A percentile compares a stretch with the other conserved stretches of the same genome.
Evolutionary conservation across 1,140 invertebrate species (phyloP).

Genomic region (Aphaenogaster rudis): DNA sequence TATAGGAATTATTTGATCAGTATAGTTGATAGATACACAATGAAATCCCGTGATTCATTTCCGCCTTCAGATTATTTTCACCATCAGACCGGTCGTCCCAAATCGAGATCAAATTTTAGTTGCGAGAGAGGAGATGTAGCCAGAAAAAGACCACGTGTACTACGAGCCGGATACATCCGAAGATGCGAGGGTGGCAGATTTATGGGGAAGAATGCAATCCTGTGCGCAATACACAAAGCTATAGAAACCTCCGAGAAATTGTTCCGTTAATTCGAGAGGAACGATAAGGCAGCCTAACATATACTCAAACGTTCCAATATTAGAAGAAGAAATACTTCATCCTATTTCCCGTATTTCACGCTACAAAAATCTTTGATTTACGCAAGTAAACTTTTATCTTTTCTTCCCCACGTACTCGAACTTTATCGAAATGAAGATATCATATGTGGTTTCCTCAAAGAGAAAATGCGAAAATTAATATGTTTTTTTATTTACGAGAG

Average conservation of each 20-base stretch:
- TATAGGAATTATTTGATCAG: constrained; percentile 30
- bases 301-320: neutral
- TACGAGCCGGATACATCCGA: constrained; percentile 68
- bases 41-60: constrained; percentile 64
- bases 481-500: neutral
- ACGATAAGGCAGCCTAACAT: constrained; percentile 73
- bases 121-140: neutral
- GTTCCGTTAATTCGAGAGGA: constrained; percentile 81
- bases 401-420: neutral
- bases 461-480: neutral
- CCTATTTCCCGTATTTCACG: neutral
- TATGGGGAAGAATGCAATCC: constrained; percentile 72
- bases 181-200: constrained; percentile 76
- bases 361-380: constrained; percentile 8
- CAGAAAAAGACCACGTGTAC: neutral
- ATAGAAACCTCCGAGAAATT: constrained; percentile 74
- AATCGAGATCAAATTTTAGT: constrained; percentile 66
- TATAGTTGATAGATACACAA: constrained; percentile 32
- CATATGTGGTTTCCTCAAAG: neutral
- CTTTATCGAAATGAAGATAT: neutral
- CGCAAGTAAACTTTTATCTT: neutral
- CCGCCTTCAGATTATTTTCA: constrained; percentile 61
- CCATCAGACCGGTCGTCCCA: constrained; percentile 12
- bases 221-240: constrained; percentile 25
- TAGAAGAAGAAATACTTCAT: constrained; percentile 6